Conservation (phyloP, 2,888 invertebrate genomes). For the Vanessa cardui region DNA sequence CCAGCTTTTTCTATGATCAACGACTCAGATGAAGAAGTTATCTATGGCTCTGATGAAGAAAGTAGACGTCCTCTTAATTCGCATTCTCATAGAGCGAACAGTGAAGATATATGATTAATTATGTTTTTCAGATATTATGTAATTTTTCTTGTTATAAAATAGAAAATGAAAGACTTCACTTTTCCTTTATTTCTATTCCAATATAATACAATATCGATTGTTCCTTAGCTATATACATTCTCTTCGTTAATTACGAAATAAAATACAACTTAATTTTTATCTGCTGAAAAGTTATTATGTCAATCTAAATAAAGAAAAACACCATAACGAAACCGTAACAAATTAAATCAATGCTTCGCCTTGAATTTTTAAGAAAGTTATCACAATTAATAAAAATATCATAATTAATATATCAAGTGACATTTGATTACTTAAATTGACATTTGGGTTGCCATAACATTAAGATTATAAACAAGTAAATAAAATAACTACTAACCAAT, state of each 20-base stretch:
- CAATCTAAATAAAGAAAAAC: too few relatives aligned
- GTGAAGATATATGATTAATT: slow-evolving; percentile 74
- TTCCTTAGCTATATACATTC: slow-evolving; percentile 6
- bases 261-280: background rate
- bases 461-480: too few relatives aligned
- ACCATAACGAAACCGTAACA: too few relatives aligned
- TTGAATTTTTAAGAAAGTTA: too few relatives aligned
- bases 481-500: too few relatives aligned
- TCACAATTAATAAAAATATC: too few relatives aligned
- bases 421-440: too few relatives aligned
- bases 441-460: too few relatives aligned
- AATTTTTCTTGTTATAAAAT: slow-evolving; percentile 65
- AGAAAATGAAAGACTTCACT: slow-evolving; percentile 34
- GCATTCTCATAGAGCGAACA: slow-evolving; percentile 84
- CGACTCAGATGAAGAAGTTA: slow-evolving; percentile 98
- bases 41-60: slow-evolving; percentile 96
- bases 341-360: too few relatives aligned
- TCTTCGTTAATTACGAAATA: background rate
- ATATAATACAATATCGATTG: background rate
- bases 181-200: slow-evolving; percentile 17
- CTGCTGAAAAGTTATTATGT: background rate
- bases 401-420: too few relatives aligned
- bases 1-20: slow-evolving; percentile 99
- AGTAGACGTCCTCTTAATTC: slow-evolving; percentile 91
- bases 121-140: slow-evolving; percentile 47